These are phyloP conservation scores for Drosophila meridiana DNA, from an alignment of 2,888 invertebrate genomes.

Conservation along the genomic window DNA sequence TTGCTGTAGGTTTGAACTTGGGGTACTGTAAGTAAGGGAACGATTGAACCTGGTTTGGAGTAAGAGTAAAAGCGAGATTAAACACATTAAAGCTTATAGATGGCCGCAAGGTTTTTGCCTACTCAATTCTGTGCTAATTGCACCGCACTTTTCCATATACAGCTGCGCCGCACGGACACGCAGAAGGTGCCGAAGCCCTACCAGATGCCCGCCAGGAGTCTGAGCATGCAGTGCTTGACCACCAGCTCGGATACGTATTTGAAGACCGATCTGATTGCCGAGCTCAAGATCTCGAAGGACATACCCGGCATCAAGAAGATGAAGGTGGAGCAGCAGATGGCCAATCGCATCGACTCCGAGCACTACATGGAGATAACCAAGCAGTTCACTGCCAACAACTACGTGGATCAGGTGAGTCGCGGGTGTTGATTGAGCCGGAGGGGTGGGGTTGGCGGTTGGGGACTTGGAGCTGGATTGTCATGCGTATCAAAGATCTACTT, in stretches of 20 bases:
- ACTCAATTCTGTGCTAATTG: background rate
- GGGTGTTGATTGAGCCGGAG: background rate
- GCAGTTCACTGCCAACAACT: conserved; percentile 93
- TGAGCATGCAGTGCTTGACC: conserved; percentile 90
- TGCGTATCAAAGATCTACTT: conserved; percentile 82
- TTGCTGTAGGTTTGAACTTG: too few relatives aligned
- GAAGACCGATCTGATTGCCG: conserved; percentile 95
- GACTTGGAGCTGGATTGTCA: conserved; percentile 33
- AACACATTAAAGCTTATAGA: background rate
- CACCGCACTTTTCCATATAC: background rate
- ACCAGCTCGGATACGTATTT: conserved; percentile 89
- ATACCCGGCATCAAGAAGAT: conserved; percentile 97
- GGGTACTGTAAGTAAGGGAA: too few relatives aligned
- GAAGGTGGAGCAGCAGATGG: conserved; percentile 95
- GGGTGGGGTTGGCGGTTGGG: background rate
- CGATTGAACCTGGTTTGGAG: background rate
- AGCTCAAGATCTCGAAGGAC: conserved; percentile 95
- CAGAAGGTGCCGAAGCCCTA: conserved; percentile 92
- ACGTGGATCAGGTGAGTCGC: conserved; percentile 93
- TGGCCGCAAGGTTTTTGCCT: background rate
- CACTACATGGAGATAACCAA: conserved; percentile 93
- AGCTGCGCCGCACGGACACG: conserved; percentile 89
- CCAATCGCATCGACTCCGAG: conserved; percentile 93
- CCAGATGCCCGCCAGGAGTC: conserved; percentile 92
- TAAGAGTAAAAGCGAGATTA: background rate